Conservation (phyloP, 2,797 vertebrate species). For the Enoplosus armatus region DNA sequence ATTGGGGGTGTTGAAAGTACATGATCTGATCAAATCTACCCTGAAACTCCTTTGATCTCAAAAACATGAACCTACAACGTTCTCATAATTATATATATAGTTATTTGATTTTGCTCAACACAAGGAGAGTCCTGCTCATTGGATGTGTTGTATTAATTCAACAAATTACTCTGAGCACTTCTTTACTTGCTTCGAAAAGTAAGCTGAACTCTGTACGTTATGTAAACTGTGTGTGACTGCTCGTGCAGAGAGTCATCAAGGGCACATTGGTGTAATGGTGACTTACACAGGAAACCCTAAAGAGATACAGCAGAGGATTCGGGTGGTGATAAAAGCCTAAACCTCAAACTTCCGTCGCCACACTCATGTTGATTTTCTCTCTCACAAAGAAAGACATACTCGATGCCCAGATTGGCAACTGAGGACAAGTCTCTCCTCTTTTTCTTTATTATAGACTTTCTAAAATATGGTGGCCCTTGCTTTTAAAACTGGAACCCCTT, state of each 20-base stretch:
- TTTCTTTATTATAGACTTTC: constrained; percentile 2
- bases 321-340: constrained; percentile 61
- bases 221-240: constrained; percentile 20
- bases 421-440: neutral
- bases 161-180: neutral
- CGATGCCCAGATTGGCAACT: constrained; percentile 34
- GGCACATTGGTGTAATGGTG: constrained; percentile 51
- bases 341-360: constrained; percentile 75
- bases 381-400: constrained; percentile 17
- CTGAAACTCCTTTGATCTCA: constrained; percentile 39
- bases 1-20: constrained; percentile 9
- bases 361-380: constrained; percentile 55
- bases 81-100: neutral
- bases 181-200: neutral
- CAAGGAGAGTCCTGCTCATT: neutral
- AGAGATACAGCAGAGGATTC: constrained; percentile 56
- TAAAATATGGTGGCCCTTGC: neutral
- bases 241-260: constrained; percentile 31
- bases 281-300: constrained; percentile 75
- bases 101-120: constrained; percentile 5
- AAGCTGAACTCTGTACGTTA: constrained; percentile 1
- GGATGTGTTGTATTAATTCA: neutral
- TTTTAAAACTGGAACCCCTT: constrained; percentile 24
- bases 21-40: constrained; percentile 45
- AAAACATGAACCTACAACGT: constrained; percentile 4